Evolutionary conservation across 2,113 vertebrate species (phyloP), one percentile per base, ranked within the genome.

Genomic region (Oophaga pumilio): DNA sequence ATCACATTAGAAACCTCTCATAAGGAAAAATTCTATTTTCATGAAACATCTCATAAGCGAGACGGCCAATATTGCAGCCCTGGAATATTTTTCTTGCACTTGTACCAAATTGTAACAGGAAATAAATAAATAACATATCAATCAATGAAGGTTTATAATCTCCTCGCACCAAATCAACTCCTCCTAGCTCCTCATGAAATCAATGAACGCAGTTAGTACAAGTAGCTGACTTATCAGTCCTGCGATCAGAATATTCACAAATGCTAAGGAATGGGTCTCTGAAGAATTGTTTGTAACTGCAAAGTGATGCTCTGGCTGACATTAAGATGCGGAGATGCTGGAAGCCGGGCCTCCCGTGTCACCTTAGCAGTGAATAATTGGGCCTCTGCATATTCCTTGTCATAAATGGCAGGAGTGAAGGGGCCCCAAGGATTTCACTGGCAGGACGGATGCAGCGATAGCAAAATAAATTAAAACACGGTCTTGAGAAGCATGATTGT

Each of bases 401-500:
- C 97, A 97, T 95, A 92, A 91, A 91, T 94, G 93, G 95, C 95
- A 95, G 95, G 96, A 97, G 94, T 96, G 96, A 97, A 96, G 95
- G 95, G 95, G 95, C 97, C 97, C 96, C 82, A 94, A 98, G 97
- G 97, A 97, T 93, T 88, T 91, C 92, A 92, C 95, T 96, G 95
- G 95, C 95, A 96, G 95, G 94, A 89, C 92, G 93, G 95, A 94
- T 93, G 94, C 95, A 94, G 94, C 94, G 94, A 93, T 95, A 95
- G 95, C 95, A 94, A 95, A 96, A 97, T 96, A 97, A 98, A 98
- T 98, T 97, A 99, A 98, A 97, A 96, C 94, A 94, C 95, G 95
- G 97, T 97, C 97, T 96, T 74, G 97, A 94, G 94, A 91, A 94
- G 94, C 91, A 90, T 95, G 96, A 98, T 95, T 95, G 95, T 94